Evolutionary conservation across 1,140 invertebrate genomes (phyloP).

Genomic region (Heliconius hermathena): DNA sequence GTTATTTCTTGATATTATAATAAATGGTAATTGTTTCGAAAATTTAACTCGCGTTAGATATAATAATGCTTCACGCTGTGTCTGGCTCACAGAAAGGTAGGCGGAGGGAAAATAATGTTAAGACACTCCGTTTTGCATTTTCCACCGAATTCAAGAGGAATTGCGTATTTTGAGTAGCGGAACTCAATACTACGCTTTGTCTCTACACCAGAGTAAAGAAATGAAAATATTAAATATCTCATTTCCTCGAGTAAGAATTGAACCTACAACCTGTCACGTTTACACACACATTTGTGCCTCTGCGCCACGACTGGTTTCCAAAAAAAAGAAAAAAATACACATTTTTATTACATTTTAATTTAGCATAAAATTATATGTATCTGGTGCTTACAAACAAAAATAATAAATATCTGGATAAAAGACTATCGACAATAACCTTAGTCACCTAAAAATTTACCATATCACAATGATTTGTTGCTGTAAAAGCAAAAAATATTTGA

Average conservation of each 20-base stretch:
- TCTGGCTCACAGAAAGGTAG: neutral
- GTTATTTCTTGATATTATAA: neutral
- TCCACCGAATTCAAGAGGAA: no score
- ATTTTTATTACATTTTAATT: neutral
- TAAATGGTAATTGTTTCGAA: neutral
- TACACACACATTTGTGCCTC: no score
- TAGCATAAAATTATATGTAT: neutral
- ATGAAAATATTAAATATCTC: no score
- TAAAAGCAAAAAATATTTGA: slow-evolving; percentile 2
- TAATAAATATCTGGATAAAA: neutral
- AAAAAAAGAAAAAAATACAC: no score
- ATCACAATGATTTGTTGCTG: neutral
- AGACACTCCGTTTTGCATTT: neutral
- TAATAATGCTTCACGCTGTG: neutral
- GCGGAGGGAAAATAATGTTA: neutral
- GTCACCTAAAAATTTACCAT: neutral
- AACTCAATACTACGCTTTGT: no score
- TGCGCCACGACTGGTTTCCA: no score
- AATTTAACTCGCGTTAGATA: neutral
- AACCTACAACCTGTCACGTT: no score
- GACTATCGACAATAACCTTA: neutral
- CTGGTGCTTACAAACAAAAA: neutral
- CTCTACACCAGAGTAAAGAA: no score
- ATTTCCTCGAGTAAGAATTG: no score
- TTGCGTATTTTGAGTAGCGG: no score